Evolutionary conservation across 30 jellyfish, hydroid and myxozoan genomes (phyloP).

Genomic region (Kudoa iwatai): DNA sequence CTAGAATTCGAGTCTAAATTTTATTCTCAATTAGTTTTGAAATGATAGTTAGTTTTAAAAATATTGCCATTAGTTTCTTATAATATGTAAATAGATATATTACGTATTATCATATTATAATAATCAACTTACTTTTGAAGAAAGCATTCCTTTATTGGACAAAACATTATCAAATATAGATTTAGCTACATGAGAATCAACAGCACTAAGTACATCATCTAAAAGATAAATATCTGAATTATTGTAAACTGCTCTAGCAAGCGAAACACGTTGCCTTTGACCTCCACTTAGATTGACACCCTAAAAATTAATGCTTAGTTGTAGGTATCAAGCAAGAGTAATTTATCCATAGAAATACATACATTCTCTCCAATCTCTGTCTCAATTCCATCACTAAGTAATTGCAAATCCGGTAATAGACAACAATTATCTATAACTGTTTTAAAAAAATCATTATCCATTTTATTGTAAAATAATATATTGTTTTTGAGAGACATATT

Average conservation of each 20-base stretch:
- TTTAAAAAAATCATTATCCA: slow-evolving; percentile 4
- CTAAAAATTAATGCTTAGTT: slow-evolving; percentile 2
- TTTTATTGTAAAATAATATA: slow-evolving; percentile 14
- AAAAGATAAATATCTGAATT: slow-evolving; percentile 38
- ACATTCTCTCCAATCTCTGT: slow-evolving; percentile 94
- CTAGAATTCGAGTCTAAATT: slow-evolving; percentile 34
- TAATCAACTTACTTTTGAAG: neutral
- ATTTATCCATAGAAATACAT: neutral
- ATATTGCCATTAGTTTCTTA: neutral
- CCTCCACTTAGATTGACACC: slow-evolving; percentile 96
- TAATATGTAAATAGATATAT: neutral
- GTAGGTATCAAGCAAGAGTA: too few relatives aligned
- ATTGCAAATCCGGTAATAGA: slow-evolving; percentile 18
- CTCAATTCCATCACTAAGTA: slow-evolving; percentile 25
- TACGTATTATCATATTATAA: neutral
- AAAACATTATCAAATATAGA: slow-evolving; percentile 4
- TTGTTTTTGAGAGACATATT: slow-evolving; percentile 39
- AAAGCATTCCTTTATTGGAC: neutral
- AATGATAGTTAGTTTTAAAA: neutral
- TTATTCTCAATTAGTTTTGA: neutral
- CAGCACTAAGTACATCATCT: slow-evolving; percentile 68
- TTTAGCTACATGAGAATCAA: slow-evolving; percentile 29
- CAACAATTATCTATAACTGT: slow-evolving; percentile 51
- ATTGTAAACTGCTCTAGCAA: slow-evolving; percentile 65
- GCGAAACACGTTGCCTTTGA: slow-evolving; percentile 67